Conservation (phyloP, 2,888 invertebrate species). For the Trissolcus brochymenae region DNA sequence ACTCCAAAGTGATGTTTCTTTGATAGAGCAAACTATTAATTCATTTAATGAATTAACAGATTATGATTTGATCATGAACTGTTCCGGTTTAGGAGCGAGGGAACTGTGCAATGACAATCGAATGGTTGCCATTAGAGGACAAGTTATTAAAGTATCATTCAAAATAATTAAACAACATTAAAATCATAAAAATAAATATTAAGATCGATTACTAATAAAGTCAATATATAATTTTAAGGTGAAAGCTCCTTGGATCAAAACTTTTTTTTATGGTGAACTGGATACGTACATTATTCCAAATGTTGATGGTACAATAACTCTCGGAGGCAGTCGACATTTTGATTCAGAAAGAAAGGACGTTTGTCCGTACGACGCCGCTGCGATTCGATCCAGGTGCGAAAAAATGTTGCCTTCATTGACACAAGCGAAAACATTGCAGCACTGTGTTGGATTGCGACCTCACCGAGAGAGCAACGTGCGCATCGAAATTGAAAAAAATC, state of each 20-base stretch:
- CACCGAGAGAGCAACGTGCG: conserved; percentile 84
- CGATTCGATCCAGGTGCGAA: conserved; percentile 88
- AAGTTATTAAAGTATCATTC: conserved; percentile 83
- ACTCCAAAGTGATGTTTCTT: conserved; percentile 80
- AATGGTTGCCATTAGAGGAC: conserved; percentile 89
- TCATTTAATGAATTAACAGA: conserved; percentile 80
- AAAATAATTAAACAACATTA: not conserved
- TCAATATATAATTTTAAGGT: conserved; percentile 76
- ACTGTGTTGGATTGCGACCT: conserved; percentile 86
- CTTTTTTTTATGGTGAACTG: conserved; percentile 90
- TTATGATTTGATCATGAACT: conserved; percentile 89
- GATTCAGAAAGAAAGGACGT: conserved; percentile 84
- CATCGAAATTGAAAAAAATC: conserved; percentile 81
- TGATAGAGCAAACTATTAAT: conserved; percentile 79
- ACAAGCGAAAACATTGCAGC: conserved; percentile 69
- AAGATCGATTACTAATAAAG: conserved; percentile 12
- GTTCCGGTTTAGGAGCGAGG: conserved; percentile 90
- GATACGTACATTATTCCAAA: conserved; percentile 92
- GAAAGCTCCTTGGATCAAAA: conserved; percentile 92
- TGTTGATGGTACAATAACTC: conserved; percentile 83
- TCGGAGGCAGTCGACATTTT: conserved; percentile 91
- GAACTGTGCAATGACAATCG: conserved; percentile 85
- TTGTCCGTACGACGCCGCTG: conserved; percentile 84
- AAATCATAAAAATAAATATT: not conserved
- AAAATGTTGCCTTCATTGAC: conserved; percentile 84